These are phyloP conservation scores for Eupithecia dodoneata DNA, from an alignment of 2,888 invertebrate genomes.

Conservation along the genomic window DNA sequence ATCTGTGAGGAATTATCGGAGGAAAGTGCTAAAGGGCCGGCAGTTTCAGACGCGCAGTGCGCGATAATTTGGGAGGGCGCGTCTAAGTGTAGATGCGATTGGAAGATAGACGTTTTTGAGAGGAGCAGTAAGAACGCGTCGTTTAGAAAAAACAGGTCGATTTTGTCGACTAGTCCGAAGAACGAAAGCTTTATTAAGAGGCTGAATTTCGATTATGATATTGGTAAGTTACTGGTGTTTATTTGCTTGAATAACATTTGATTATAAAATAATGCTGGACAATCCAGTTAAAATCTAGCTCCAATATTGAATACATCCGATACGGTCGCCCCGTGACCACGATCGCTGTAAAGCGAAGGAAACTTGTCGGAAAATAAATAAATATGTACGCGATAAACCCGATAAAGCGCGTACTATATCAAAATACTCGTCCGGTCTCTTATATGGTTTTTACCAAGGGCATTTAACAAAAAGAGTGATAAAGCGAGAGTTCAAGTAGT, in stretches of 20 bases:
- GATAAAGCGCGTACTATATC: too few relatives aligned
- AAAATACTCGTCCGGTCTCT: too few relatives aligned
- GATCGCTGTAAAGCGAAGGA: too few relatives aligned
- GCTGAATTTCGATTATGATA: constrained; percentile 78
- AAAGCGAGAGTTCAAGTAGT: too few relatives aligned
- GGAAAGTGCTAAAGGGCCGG: constrained; percentile 72
- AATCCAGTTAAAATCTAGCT: too few relatives aligned
- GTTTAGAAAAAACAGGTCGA: constrained; percentile 81
- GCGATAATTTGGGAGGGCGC: constrained; percentile 83
- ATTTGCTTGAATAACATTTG: not conserved
- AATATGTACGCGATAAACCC: too few relatives aligned
- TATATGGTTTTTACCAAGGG: too few relatives aligned
- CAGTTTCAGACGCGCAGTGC: constrained; percentile 84
- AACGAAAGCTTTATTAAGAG: constrained; percentile 69
- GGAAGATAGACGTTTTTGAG: constrained; percentile 82
- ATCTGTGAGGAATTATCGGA: constrained; percentile 75
- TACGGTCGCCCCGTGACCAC: too few relatives aligned
- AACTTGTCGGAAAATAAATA: too few relatives aligned
- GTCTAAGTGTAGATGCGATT: constrained; percentile 85
- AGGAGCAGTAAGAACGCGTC: constrained; percentile 80
- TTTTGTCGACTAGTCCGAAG: constrained; percentile 76
- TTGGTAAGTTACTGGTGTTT: constrained; percentile 60
- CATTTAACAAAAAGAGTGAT: too few relatives aligned
- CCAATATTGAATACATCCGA: too few relatives aligned
- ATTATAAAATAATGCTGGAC: too few relatives aligned